Evolutionary conservation across 2,797 vertebrate species (phyloP).

Genomic region (Characodon lateralis): DNA sequence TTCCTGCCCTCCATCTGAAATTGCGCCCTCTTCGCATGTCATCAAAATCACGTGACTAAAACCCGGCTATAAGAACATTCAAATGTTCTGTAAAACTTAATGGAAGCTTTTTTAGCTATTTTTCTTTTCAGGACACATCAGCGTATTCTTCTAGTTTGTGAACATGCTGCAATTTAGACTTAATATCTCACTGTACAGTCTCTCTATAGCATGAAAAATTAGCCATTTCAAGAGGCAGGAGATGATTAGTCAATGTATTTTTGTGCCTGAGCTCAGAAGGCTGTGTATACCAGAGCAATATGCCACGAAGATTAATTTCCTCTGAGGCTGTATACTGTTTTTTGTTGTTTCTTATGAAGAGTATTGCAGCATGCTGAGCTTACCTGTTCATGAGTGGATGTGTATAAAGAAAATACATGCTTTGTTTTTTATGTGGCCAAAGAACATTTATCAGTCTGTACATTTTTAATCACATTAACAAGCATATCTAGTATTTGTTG

Average conservation of each 20-base stretch:
- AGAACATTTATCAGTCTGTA: constrained; percentile 4
- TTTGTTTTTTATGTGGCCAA: constrained; percentile 20
- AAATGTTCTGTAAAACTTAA: constrained; percentile 7
- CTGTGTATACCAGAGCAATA: constrained; percentile 46
- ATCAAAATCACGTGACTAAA: too few relatives aligned
- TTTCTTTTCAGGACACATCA: constrained; percentile 22
- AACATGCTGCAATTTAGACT: constrained; percentile 48
- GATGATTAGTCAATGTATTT: constrained; percentile 64
- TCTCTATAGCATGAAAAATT: constrained; percentile 65
- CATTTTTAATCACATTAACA: not conserved
- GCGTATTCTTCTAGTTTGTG: constrained; percentile 16
- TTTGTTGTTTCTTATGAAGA: constrained; percentile 13
- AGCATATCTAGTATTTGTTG: too few relatives aligned
- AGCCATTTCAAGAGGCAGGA: constrained; percentile 40
- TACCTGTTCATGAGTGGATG: not conserved
- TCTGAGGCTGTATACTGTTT: constrained; percentile 34
- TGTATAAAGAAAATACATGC: not conserved
- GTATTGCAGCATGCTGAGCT: constrained; percentile 14
- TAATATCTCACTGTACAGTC: constrained; percentile 36
- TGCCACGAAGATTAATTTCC: constrained; percentile 65
- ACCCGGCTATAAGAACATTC: not conserved
- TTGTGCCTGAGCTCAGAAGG: constrained; percentile 41
- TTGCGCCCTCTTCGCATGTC: too few relatives aligned
- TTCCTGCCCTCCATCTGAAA: too few relatives aligned
- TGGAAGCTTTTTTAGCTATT: constrained; percentile 5